Base-by-base conservation (phyloP, 2,888 invertebrate species). In the Cyaniris semiargus region DNA sequence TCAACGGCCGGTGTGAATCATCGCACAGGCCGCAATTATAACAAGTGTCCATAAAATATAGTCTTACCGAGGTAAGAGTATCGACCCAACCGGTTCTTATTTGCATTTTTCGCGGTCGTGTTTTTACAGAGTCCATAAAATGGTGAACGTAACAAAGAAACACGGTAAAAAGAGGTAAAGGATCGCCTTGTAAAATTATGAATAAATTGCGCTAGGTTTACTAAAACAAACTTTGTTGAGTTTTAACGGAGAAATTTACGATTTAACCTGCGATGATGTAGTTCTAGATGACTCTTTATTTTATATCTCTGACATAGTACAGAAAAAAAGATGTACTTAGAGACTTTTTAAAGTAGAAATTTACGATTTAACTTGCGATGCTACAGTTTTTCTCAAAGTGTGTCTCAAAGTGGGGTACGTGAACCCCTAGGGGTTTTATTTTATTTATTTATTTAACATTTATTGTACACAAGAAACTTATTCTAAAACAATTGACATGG, bases 81-180 rank as follows among this genome's bases (percentile, higher is more conserved):
- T 66, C 66, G 27, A 66, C 27, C 60, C 23, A 23, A 66, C 66
- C 66, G 66, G 66, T 66, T 66, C 27, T 4, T 31, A 66, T 66
- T 66, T 66, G 6, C 66, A 66, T 66, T 66, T 66, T 60, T 27
- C 15, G 27, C 66, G 15, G 66, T 60, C 60, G 60, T 23, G 60
- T 66, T 66, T 66, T 66, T 66, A 66, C 23, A 4, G 13, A 66
- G 66, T 66, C 66, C 66, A 31, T 31, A 31, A 66, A 66, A 27
- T 27, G 27, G 60, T 66, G 27, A 44, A 21, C 27, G 5, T 8
- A 21, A 27, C 66, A 66, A 66, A 66, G 27, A 66, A 66, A 27
- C 60, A 1, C 60, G 5, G 7, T 66, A 66, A 66, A 60, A 60
- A 66, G 66, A 15, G 27, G 66, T 66, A 66, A 66, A 66, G 15